Evolutionary conservation across 2,888 invertebrate genomes (phyloP), one percentile per base, ranked within the genome.

Genomic region (Drosophila koepferae): DNA sequence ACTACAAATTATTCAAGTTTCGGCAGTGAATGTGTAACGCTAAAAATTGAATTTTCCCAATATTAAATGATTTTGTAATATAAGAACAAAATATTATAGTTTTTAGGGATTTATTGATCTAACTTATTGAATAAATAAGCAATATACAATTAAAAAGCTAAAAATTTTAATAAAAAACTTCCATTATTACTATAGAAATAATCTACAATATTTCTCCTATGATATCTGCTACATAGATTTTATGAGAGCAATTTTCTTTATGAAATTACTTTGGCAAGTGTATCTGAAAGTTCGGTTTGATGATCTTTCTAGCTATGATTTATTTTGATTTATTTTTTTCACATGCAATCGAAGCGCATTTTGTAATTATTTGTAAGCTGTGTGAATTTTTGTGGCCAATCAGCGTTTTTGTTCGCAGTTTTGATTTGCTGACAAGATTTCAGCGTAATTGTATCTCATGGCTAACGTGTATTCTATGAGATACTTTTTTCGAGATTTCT

Each of bases 321-420:
- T 73, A 44, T 77, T 66, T 67, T 77, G n/a, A 34, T 49, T 49
- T 34, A 49, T 7, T 49, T 78, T 78, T 46, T 67, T 77, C 62
- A 72, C 73, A 60, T 77, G 73, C 59, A 64, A 66, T 70, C 65
- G 53, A 60, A 58, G 65, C 59, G 71, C 55, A 72, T 77, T 85
- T 85, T 82, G 89, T 88, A 86, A 90, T 90, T 90, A 83, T 77
- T 90, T 82, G 74, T 79, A 44, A 74, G 77, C 81, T 88, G 90
- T 86, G 86, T 89, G 90, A 90, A 86, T 88, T 87, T 87, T 90
- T 90, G 84, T 89, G 82, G 80, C 86, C 90, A 90, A 87, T 87
- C 85, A 90, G 74, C 85, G 90, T 89, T 89, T 89, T 87, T 87
- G 89, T 90, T 90, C 74, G 86, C 86, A 77, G 90, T 83, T 90